Percentiles rank a stretch among this genome's conserved stretches.
Conservation (phyloP, 1,140 invertebrate species). For the Neotoxoptera formosana region DNA sequence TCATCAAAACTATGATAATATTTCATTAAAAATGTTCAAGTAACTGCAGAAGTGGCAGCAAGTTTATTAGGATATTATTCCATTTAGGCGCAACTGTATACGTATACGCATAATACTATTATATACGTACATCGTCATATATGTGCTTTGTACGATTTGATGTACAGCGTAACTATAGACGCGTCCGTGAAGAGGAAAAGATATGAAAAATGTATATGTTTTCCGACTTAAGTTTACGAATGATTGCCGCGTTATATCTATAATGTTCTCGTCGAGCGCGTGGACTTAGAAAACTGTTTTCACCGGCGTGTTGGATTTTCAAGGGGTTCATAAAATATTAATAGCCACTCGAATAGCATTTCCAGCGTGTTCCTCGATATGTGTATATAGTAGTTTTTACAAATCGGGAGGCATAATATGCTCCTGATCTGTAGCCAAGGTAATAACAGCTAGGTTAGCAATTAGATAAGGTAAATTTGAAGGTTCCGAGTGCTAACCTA, state of each 20-base stretch:
- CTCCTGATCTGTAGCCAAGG: too few relatives aligned
- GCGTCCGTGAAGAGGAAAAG: neutral
- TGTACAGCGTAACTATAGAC: neutral
- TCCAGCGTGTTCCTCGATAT: neutral
- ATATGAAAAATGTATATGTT: conserved; percentile 32
- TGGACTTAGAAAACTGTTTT: neutral
- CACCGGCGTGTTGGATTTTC: neutral
- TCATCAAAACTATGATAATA: neutral
- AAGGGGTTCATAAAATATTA: conserved; percentile 24
- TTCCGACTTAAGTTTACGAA: neutral
- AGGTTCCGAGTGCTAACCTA: too few relatives aligned
- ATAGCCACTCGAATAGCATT: neutral
- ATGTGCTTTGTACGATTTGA: neutral
- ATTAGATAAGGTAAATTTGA: too few relatives aligned
- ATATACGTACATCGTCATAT: too few relatives aligned
- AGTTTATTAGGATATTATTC: neutral
- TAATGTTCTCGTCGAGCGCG: neutral
- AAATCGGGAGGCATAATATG: neutral
- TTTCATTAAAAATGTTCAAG: neutral
- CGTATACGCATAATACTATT: neutral
- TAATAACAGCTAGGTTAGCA: too few relatives aligned
- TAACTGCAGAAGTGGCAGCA: neutral
- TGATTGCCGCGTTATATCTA: neutral
- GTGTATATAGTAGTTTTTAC: neutral
- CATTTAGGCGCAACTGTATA: neutral